Evolutionary conservation across 2,113 vertebrate species (phyloP).

Genomic region (Meriones unguiculatus): DNA sequence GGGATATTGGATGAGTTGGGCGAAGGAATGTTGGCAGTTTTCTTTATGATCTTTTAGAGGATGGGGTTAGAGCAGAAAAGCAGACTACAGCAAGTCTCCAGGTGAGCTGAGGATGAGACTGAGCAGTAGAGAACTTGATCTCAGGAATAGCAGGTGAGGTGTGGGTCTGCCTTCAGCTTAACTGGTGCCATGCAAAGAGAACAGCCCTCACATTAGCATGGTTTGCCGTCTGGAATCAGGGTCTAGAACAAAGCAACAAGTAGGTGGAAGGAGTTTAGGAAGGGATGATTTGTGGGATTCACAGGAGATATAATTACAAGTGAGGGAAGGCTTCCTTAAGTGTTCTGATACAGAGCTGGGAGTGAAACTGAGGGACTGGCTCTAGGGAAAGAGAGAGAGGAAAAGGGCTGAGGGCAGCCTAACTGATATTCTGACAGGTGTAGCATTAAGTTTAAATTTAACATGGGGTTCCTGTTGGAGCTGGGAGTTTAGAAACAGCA

Average conservation of each 20-base stretch:
- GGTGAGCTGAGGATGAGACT: no score
- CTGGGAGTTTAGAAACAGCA: neutral
- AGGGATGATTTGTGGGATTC: neutral
- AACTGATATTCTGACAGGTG: neutral
- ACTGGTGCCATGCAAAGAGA: no score
- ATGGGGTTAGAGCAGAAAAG: no score
- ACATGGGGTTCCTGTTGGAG: neutral
- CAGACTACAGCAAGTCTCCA: no score
- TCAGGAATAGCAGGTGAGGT: no score
- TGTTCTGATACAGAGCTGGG: neutral
- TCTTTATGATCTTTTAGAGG: neutral
- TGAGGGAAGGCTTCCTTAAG: neutral
- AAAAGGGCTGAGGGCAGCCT: neutral
- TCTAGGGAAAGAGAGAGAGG: neutral
- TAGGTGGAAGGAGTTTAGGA: neutral
- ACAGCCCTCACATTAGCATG: neutral
- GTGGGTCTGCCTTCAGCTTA: no score
- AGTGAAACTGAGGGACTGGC: neutral
- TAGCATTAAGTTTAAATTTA: neutral
- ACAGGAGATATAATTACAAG: neutral
- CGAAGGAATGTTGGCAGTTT: neutral
- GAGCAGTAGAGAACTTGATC: no score
- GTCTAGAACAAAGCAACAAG: no score
- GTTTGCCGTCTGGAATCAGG: neutral
- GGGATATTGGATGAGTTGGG: neutral